Conservation (phyloP, 1,140 invertebrate species). For the Oncopeltus fasciatus region DNA sequence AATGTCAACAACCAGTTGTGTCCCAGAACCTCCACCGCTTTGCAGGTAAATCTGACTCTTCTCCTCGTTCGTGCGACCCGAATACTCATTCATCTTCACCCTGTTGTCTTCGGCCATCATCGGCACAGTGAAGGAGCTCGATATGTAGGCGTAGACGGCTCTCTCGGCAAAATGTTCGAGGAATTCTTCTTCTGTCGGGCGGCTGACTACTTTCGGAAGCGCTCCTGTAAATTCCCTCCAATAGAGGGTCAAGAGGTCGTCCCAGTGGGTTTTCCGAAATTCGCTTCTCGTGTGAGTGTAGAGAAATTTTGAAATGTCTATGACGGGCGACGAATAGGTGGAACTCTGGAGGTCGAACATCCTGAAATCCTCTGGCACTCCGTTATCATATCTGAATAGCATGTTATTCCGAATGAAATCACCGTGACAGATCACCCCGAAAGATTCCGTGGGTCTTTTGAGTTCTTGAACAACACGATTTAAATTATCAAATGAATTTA, state of each 20-base stretch:
- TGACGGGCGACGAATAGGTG: constrained; percentile 27
- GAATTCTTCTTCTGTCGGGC: constrained; percentile 25
- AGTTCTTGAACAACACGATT: background rate
- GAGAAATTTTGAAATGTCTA: constrained; percentile 32
- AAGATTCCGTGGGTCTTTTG: background rate
- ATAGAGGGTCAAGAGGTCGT: constrained; percentile 28
- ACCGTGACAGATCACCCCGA: constrained; percentile 29
- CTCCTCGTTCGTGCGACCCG: background rate
- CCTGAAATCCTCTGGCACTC: constrained; percentile 23
- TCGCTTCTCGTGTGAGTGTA: constrained; percentile 27
- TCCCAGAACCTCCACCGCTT: background rate
- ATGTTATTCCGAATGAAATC: constrained; percentile 42
- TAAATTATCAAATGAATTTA: background rate
- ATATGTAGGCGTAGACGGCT: constrained; percentile 28
- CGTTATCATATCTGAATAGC: constrained; percentile 31
- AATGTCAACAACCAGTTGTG: background rate
- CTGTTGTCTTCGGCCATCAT: background rate
- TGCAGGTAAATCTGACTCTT: background rate
- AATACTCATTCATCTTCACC: constrained; percentile 16
- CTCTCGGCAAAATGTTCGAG: constrained; percentile 26
- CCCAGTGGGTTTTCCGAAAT: constrained; percentile 23
- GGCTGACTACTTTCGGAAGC: background rate
- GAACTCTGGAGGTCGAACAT: constrained; percentile 32
- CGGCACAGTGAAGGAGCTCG: constrained; percentile 27
- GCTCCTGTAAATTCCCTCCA: constrained; percentile 20